phyloP scores from a whole-genome alignment of 2,113 vertebrate species.

The Laticauda laticaudata region DNA sequence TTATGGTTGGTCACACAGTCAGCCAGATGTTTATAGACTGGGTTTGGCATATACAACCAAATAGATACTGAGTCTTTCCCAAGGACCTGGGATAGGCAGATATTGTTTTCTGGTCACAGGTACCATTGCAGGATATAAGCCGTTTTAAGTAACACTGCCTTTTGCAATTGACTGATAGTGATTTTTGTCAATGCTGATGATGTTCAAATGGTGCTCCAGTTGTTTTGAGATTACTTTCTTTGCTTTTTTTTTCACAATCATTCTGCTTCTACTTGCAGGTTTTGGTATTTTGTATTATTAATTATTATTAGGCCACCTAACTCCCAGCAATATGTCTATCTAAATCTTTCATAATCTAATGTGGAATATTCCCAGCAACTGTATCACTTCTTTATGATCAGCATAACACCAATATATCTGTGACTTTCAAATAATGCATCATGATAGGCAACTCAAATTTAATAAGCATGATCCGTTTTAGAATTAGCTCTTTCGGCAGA shows the following conservation, averaged over 20 bases:
- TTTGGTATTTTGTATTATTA: background rate
- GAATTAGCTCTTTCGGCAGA: constrained; percentile 54
- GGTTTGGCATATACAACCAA: background rate
- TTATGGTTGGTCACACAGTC: background rate
- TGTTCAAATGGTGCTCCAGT: background rate
- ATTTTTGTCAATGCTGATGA: background rate
- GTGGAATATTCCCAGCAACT: background rate
- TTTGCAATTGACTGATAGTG: background rate
- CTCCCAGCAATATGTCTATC: background rate
- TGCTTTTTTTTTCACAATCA: background rate
- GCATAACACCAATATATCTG: constrained; percentile 29
- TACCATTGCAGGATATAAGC: background rate
- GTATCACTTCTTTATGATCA: background rate
- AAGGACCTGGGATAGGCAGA: background rate
- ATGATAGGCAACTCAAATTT: constrained; percentile 40
- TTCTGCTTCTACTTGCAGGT: background rate
- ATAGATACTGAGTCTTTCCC: background rate
- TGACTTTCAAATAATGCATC: constrained; percentile 31
- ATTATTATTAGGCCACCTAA: background rate
- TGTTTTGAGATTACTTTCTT: background rate
- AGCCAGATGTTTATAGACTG: background rate
- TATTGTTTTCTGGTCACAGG: background rate
- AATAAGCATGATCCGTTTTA: constrained; percentile 46
- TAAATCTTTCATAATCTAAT: background rate
- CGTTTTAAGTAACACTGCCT: background rate